Evolutionary conservation across 2,888 invertebrate species (phyloP), one percentile per base, ranked within the genome.

Genomic region (Dascillus cervinus): DNA sequence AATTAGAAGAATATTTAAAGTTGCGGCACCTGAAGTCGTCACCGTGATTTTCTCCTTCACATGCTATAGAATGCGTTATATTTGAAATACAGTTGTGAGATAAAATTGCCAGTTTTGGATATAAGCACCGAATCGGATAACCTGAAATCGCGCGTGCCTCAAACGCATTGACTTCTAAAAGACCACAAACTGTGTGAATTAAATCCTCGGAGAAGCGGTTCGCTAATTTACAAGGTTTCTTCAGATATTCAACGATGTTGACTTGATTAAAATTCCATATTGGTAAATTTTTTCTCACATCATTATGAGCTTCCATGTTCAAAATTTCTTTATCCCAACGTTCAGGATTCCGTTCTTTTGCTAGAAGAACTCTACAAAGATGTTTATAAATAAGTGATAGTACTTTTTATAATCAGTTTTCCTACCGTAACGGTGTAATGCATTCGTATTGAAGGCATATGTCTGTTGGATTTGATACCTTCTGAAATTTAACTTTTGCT

Each of bases 61-160:
- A 45, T 11, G 72, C 63, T 40, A 88, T 77, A 17, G 79, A 77
- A 52, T 89, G 84, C 8, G 78, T 75, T 23, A 86, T 83, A 56
- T 89, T 89, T 2, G 88, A 80, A 2, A 87, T 75, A 56, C 90
- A 90, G 50, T 75, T 80, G 58, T 90, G 89, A 0, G 87, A 84
- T 46, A 87, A 71, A 37, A 89, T 71, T 3, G 80, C 75, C 3
- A 85, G 67, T 34, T 72, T 75, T 0, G 88, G 86, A 59, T 82
- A 89, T n/a, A 90, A 60, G 6, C 84, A 87, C 37, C 88, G 73
- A 2, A 87, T 70, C 10, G 75, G 70, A 53, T 74, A 75, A 0
- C 83, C 83, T 15, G 70, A 71, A 1, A 68, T 53, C 1, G 81
- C 78, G 22, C 82, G 74, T 1, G 84, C 76, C 60, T 88, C 86